Base-by-base conservation (phyloP, 2,888 invertebrate species). In the Globia sparganii region DNA sequence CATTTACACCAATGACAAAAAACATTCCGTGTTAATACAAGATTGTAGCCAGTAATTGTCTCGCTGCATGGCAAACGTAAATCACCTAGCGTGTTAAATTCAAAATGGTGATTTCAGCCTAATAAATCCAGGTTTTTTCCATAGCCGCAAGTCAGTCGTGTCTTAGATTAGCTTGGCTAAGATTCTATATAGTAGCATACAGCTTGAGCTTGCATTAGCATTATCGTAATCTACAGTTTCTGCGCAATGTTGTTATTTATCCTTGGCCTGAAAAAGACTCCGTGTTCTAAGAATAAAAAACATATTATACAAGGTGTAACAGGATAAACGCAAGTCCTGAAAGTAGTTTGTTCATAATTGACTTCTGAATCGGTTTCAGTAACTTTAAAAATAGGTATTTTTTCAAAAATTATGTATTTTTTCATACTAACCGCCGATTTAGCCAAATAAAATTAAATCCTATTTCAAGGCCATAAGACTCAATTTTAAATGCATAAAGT, bases 101-200 rank as follows among this genome's bases (percentile, higher is more conserved):
- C 1, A 15, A 46, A 31, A 37, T 4, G 25, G 8, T 37, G 56
- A 46, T 46, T 65, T 58, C 21, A 46, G 37, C 18, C 9, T 37
- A 11, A 77, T 46, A 76, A 46, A 77, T 76, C 28, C 25, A 58
- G 5, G 2, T 34, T 76, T 64, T 75, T 34, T 76, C 56, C 5
- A 9, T 15, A 28, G 8, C 13, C 18, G 13, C 28, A 58, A 65
- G 28, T 64, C 18, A 76, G 76, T 18, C 15, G 40, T 25, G 31
- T 49, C n/a, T 40, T 34, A 73, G 37, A 73, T 61, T 61, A n/a
- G 49, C 74, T 40, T 61, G 4, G 40, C 74, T n/a, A 18, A 73
- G 40, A 31, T 75, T 73, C n/a, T 49, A 40, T 31, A 61, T 31
- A 46, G 46, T 49, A 46, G 46, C 40, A n/a, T 31, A n/a, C 28